Evolutionary conservation across 2,888 invertebrate genomes (phyloP), one percentile per base, ranked within the genome.

Genomic region (Syrista parreyssii): DNA sequence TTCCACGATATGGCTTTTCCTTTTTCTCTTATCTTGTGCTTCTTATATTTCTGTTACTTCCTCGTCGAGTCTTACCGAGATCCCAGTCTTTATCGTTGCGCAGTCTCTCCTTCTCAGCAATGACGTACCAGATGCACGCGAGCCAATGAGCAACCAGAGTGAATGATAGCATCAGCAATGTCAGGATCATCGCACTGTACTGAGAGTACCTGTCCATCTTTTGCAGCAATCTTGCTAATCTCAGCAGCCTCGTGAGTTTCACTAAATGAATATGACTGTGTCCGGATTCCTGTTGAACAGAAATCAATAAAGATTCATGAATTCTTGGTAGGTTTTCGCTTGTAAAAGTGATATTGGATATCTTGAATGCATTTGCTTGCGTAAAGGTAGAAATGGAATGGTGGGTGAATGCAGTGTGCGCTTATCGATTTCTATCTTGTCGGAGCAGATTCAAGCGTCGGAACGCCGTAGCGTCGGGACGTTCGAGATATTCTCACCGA

Each of bases 201-300:
- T 98, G 98, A 12, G 98, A 98, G 92, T 98, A 98, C 88, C 98
- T 94, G 92, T 98, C 98, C 95, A 98, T 97, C 93, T 98, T 98
- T 93, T 98, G 98, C 83, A 98, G 93, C 75, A 99, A 93, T 77
- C 98, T 94, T 31, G 98, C 98, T 85, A 98, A 93, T 77, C 98
- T 95, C 84, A 98, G 93, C 86, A 98, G 93, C 86, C 98, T 94
- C 79, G 98, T 98, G 88, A 98, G 93, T 92, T 98, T 98, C 85
- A 98, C 96, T 90, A 98, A 94, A 93, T 98, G 98, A 84, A 98
- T 97, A 88, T 96, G 96, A 74, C 94, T 94, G 83, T 94, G 94
- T 9, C 94, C 94, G 69, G 96, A 94, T 90, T 96, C 95, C 95
- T 96, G 92, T 55, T 55, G 55, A 55, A 55, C 23, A 9, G 23